These are phyloP conservation scores for Lamellibrachia satsuma DNA, from an alignment of 2,888 invertebrate species.

Conservation along the genomic window DNA sequence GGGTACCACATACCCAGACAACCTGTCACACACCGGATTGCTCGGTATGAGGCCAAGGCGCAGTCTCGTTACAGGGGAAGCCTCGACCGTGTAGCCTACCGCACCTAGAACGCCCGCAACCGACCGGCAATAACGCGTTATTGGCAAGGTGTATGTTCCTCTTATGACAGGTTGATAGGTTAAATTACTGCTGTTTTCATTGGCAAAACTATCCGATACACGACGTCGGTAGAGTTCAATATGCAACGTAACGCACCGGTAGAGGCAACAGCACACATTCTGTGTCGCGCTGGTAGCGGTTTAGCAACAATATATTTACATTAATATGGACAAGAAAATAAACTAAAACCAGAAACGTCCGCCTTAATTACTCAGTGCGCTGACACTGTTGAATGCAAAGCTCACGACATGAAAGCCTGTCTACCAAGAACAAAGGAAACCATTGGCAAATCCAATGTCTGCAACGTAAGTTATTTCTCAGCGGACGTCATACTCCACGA, in stretches of 20 bases:
- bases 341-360: not conserved
- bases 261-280: not conserved
- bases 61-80: not conserved
- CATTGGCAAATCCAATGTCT: not conserved
- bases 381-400: not conserved
- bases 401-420: not conserved
- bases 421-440: not conserved
- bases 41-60: slow-evolving; percentile 10
- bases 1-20: not conserved
- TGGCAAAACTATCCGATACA: not conserved
- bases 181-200: not conserved
- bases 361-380: not conserved
- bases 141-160: not conserved
- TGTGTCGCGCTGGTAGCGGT: not conserved
- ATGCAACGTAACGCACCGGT: not conserved
- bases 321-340: not conserved
- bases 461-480: slow-evolving; percentile 6
- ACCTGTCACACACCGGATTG: not conserved
- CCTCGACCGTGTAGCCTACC: not conserved
- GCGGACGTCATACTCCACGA: slow-evolving; percentile 35
- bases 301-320: not conserved
- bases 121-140: not conserved
- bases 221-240: no score
- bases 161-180: not conserved
- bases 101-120: not conserved